Conservation (phyloP, 2,797 vertebrate genomes). For the Pantherophis alleghaniensis region DNA sequence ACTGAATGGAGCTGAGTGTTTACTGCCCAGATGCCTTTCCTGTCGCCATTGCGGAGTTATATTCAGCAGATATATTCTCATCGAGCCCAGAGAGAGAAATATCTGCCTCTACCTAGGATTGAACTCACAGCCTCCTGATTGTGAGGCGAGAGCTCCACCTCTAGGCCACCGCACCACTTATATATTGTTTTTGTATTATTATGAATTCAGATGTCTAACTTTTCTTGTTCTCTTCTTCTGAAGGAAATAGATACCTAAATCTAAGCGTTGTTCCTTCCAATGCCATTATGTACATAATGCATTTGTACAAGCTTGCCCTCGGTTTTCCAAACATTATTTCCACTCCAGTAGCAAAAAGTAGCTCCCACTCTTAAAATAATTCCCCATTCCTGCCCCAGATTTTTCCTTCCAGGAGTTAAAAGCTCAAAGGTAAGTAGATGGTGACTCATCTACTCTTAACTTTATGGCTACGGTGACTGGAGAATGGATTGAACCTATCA, state of each 20-base stretch:
- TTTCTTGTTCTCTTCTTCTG: background rate
- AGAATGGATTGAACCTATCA: background rate
- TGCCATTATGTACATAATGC: background rate
- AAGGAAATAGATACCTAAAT: background rate
- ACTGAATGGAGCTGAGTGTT: too few relatives aligned
- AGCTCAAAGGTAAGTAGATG: background rate
- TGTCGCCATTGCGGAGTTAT: too few relatives aligned
- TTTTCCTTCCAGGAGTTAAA: background rate
- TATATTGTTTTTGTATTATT: background rate
- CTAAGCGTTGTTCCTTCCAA: background rate
- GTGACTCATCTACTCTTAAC: background rate
- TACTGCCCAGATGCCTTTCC: too few relatives aligned
- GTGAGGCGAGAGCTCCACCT: too few relatives aligned
- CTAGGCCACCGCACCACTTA: too few relatives aligned
- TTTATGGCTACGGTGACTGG: background rate
- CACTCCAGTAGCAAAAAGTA: background rate
- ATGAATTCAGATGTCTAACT: background rate
- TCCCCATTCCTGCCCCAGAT: background rate
- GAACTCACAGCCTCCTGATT: too few relatives aligned
- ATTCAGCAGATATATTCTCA: too few relatives aligned
- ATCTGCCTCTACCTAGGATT: too few relatives aligned
- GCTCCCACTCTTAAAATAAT: background rate
- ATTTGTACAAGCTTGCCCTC: background rate
- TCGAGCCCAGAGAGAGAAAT: too few relatives aligned
- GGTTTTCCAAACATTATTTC: background rate